phyloP scores from a whole-genome alignment of 2,797 vertebrate genomes.

The Megaceryle alcyon region DNA sequence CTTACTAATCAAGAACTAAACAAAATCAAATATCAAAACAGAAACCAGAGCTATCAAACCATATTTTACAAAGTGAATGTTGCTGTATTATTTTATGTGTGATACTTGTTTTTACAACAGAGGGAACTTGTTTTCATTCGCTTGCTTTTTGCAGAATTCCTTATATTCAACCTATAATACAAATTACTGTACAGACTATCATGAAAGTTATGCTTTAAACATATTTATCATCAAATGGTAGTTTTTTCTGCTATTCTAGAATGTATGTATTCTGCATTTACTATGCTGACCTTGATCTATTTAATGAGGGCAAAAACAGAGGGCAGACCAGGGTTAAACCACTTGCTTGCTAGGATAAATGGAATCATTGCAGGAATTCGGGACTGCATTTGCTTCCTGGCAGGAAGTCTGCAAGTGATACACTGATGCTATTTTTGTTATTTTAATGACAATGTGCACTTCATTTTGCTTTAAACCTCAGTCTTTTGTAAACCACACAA shows the following conservation, averaged over 20 bases:
- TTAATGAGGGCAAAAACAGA: background rate
- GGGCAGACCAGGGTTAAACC: background rate
- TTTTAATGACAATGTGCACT: background rate
- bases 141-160: background rate
- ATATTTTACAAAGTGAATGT: background rate
- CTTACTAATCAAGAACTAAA: background rate
- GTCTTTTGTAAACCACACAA: background rate
- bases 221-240: background rate
- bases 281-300: background rate
- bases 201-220: background rate
- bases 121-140: background rate
- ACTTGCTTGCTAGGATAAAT: background rate
- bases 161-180: background rate
- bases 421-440: background rate
- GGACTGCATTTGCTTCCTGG: background rate
- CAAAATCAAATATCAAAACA: background rate
- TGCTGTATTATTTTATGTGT: background rate
- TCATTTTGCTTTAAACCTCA: background rate
- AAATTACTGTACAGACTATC: background rate
- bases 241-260: background rate
- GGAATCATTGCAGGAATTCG: background rate
- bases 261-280: background rate
- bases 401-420: conserved; percentile 19
- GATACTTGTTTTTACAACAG: background rate
- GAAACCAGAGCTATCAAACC: background rate